Evolutionary conservation across 1,140 invertebrate genomes (phyloP), one percentile per base, ranked within the genome.

Genomic region (Drosophila nigromelanica): DNA sequence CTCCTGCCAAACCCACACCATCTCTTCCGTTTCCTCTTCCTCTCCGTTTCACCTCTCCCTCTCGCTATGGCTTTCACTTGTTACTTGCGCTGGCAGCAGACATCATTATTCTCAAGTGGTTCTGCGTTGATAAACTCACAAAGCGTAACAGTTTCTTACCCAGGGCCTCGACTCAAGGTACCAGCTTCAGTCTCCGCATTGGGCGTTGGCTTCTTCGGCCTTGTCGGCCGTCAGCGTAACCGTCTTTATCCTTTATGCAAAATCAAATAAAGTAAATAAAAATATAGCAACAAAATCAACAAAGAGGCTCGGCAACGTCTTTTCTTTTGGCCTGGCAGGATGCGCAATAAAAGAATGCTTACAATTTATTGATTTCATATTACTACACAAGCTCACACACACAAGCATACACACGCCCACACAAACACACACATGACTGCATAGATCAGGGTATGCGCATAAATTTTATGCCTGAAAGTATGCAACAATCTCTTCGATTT

Each of bases 351-450:
- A 83, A 82, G 50, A 72, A 79, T 73, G 64, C 79, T 79, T 73
- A 77, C 76, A 75, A 83, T 87, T 87, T 87, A 87, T 87, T 79
- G 83, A 87, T 87, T 87, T 87, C 79, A 77, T 89, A 89, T 89
- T 86, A 86, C 78, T 5, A 27, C 48, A 64, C 39, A 62, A 50
- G 42, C 70, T 33, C 37, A 48, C 61, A 27, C 33, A 37, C 56
- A 68, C 39, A 62, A 50, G 43, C 70, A 39, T 27, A 52, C 61
- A 15, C 33, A 37, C 27, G 48, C 58, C 45, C 39, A 45, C 52
- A 62, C 50, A 37, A 37, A 50, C 58, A 45, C 14, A 59, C 35
- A 54, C 48, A 47, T 48, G 55, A 58, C 52, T 47, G 51, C 24
- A 66, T 63, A 67, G 68, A 47, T 45, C 72, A 56, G 50, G 70